Conservation (phyloP, 2,113 vertebrate genomes). For the Tenebrosternarchus preto region DNA sequence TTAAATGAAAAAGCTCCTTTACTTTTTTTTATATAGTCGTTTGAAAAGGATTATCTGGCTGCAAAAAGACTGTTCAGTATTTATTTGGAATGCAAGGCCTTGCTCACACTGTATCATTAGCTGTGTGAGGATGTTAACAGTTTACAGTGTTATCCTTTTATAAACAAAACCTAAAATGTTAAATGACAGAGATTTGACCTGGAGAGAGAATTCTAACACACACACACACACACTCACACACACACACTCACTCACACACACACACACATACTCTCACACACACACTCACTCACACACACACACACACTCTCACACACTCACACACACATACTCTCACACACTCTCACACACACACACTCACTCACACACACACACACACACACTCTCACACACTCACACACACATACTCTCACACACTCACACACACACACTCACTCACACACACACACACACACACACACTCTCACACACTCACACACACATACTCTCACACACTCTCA, state of each 20-base stretch:
- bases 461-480: too few species aligned
- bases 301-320: too few species aligned
- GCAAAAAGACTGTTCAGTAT: slow-evolving; percentile 2
- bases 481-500: background rate
- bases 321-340: too few species aligned
- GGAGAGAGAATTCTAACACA: background rate
- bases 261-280: background rate
- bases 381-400: too few species aligned
- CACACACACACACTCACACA: too few species aligned
- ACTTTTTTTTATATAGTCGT: background rate
- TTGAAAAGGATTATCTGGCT: background rate
- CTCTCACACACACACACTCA: too few species aligned
- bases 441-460: background rate
- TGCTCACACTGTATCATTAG: background rate
- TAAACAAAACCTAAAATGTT: background rate
- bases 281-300: too few species aligned
- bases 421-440: too few species aligned
- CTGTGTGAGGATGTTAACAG: too few species aligned
- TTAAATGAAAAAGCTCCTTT: background rate
- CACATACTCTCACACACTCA: background rate
- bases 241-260: too few species aligned
- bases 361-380: too few species aligned
- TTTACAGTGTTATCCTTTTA: background rate
- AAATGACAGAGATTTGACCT: background rate
- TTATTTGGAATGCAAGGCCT: slow-evolving; percentile 4